Evolutionary conservation across 2,888 invertebrate species (phyloP).

Genomic region (Eupithecia vulgata): DNA sequence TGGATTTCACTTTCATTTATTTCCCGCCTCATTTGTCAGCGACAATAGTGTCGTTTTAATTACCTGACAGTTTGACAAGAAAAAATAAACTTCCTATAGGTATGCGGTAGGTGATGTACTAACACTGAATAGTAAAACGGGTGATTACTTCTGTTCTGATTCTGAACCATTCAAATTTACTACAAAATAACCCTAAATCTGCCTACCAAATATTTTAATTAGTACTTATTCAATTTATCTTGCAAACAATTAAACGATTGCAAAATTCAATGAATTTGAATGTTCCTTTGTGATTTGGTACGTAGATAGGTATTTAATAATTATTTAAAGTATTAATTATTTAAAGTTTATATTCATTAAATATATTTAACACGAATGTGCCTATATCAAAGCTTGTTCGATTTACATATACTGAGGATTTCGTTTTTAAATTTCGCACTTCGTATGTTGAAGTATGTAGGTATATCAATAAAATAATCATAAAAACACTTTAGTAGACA

Average conservation of each 20-base stretch:
- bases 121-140: neutral
- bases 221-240: neutral
- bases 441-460: neutral
- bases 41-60: slow-evolving; percentile 41
- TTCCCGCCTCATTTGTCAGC: slow-evolving; percentile 49
- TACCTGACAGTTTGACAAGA: slow-evolving; percentile 38
- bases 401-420: neutral
- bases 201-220: slow-evolving; percentile 3
- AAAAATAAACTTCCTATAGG: slow-evolving; percentile 7
- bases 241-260: neutral
- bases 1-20: slow-evolving; percentile 49
- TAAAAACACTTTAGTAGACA: slow-evolving; percentile 3
- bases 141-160: neutral
- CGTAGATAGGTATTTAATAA: neutral
- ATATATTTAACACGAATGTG: neutral
- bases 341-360: neutral
- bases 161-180: slow-evolving; percentile 3
- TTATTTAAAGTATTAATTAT: neutral
- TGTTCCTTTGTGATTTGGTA: neutral
- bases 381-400: neutral
- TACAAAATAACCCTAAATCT: slow-evolving; percentile 2
- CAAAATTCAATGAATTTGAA: neutral
- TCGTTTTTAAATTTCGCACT: neutral
- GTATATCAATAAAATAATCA: slow-evolving; percentile 1
- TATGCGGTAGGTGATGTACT: neutral